Evolutionary conservation across 1,140 invertebrate species (phyloP), one percentile per base, ranked within the genome.

Genomic region (Galleria mellonella): DNA sequence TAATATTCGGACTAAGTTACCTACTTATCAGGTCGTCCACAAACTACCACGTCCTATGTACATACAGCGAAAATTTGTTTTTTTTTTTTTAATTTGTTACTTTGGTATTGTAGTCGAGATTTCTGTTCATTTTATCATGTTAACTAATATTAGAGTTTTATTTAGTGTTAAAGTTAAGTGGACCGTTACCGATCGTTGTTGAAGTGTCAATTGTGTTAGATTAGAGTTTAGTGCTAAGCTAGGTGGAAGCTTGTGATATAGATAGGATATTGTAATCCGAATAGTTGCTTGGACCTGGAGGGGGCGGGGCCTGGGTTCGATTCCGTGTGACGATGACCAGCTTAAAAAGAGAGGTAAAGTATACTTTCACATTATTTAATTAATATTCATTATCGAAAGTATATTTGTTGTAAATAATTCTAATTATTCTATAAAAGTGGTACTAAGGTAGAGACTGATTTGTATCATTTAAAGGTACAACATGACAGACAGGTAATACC

Each of bases 121-220:
- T 71, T 76, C 70, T 73, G 61, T 69, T 62, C 58, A 54, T 58
- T 61, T 73, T 72, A 69, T 75, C 57, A 72, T 76, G 77, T 82
- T 84, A 81, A 82, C 64, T 82, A 79, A 74, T 83, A 72, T 76
- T 79, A 82, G 66, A 78, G 52, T 76, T 82, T 81, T 84, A 82
- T 82, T 77, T 77, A 74, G 72, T 61, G 64, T 68, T 72, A 58
- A 23, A 62, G 39, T 50, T 68, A 73, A 71, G 62, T 63, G 69
- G 64, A 69, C 55, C 47, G 74, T 78, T 83, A 82, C 73, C 72
- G 66, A 69, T 76, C 61, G 62, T 75, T 77, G 72, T 78, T 72
- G 68, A 70, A 71, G 60, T 79, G 77, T 81, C 72, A 77, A 81
- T 83, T 79, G 76, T 74, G 74, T 75, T 74, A 75, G 59, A 53